Conservation (phyloP, 2,888 invertebrate species). For the Mongoloraphidia duomilia region DNA sequence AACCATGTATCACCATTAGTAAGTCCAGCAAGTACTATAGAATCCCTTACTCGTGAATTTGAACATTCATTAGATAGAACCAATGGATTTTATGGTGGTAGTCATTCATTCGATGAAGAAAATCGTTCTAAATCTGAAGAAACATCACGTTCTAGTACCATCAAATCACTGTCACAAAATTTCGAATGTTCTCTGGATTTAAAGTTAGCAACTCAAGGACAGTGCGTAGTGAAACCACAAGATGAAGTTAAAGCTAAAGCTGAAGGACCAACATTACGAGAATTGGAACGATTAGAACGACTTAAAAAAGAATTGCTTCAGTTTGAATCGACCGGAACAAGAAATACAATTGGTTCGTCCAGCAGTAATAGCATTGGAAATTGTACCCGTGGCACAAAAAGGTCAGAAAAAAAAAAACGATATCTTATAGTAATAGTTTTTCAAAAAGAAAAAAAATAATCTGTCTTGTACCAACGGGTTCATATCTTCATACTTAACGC, state of each 20-base stretch:
- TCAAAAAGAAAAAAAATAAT: too few species aligned
- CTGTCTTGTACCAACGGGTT: too few species aligned
- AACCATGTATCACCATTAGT: conserved; percentile 29
- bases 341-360: conserved; percentile 29
- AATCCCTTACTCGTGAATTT: conserved; percentile 65
- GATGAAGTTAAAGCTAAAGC: conserved; percentile 55
- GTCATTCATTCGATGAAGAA: conserved; percentile 17
- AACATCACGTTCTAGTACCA: conserved; percentile 18
- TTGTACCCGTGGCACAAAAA: conserved; percentile 26
- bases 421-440: conserved; percentile 1
- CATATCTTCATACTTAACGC: too few species aligned
- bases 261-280: conserved; percentile 42
- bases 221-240: conserved; percentile 43
- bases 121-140: conserved; percentile 12
- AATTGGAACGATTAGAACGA: conserved; percentile 42
- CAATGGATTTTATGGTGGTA: not conserved
- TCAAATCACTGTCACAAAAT: conserved; percentile 15
- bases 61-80: conserved; percentile 56
- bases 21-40: conserved; percentile 66
- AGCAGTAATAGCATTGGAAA: conserved; percentile 21
- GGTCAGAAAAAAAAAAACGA: conserved; percentile 19
- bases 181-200: conserved; percentile 26
- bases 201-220: conserved; percentile 32
- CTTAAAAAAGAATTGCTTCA: conserved; percentile 35
- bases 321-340: conserved; percentile 16